A percentile compares a stretch with the other conserved stretches of the same genome.
These are phyloP conservation scores for Dromius quadrimaculatus DNA, from an alignment of 2,888 invertebrate species.

Conservation along the genomic window DNA sequence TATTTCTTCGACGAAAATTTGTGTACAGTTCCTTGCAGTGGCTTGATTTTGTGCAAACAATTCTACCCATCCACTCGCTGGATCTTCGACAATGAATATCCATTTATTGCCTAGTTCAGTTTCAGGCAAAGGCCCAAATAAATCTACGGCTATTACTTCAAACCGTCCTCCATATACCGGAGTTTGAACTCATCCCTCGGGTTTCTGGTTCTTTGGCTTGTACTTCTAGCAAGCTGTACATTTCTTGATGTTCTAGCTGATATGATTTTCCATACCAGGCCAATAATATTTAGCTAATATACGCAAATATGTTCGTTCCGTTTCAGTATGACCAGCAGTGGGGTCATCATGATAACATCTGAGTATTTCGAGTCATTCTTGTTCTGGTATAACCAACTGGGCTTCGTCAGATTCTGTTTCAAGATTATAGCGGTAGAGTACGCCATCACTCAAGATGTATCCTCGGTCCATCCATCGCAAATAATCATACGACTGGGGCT, in stretches of 20 bases:
- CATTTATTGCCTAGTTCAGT: slow-evolving; percentile 53
- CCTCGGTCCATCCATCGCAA: neutral
- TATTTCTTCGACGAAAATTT: slow-evolving; percentile 57
- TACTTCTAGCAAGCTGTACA: slow-evolving; percentile 57
- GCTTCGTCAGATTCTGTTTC: slow-evolving; percentile 10
- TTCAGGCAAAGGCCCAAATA: slow-evolving; percentile 56
- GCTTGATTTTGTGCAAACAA: slow-evolving; percentile 55
- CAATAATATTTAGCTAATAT: slow-evolving; percentile 53
- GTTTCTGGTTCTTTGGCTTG: slow-evolving; percentile 54
- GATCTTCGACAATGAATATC: slow-evolving; percentile 57
- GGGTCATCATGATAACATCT: slow-evolving; percentile 52
- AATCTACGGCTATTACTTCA: slow-evolving; percentile 58
- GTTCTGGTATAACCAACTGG: slow-evolving; percentile 10
- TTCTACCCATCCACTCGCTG: slow-evolving; percentile 57
- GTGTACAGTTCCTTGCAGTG: slow-evolving; percentile 53
- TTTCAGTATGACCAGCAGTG: slow-evolving; percentile 59
- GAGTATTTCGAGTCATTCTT: neutral
- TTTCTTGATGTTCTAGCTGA: slow-evolving; percentile 55
- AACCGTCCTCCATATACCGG: slow-evolving; percentile 53
- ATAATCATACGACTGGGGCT: too few species aligned
- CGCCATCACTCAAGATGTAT: neutral
- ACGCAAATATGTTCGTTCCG: slow-evolving; percentile 53
- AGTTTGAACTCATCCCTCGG: slow-evolving; percentile 58
- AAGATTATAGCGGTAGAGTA: slow-evolving; percentile 1
- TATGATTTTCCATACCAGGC: slow-evolving; percentile 57